phyloP scores from a whole-genome alignment of 2,888 invertebrate genomes.

The Lasioglossum villosulum region DNA sequence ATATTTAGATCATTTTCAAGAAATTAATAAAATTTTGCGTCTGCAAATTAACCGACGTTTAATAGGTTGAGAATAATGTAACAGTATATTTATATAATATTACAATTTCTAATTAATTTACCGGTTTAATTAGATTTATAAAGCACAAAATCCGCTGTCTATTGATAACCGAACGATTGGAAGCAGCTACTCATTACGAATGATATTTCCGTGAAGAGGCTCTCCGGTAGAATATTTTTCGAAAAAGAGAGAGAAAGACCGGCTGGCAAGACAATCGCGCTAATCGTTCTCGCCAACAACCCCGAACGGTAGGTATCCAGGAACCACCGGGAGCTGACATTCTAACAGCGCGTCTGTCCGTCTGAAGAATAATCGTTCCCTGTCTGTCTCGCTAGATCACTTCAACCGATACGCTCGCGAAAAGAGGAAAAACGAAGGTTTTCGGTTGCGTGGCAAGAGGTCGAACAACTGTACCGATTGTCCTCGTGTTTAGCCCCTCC shows the following conservation, averaged over 20 bases:
- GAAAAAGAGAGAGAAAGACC: not conserved
- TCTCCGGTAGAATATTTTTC: not conserved
- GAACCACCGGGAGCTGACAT: not conserved
- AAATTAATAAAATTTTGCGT: no score
- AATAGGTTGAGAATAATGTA: no score
- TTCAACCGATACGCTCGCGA: slow-evolving; percentile 5
- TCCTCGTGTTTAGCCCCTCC: slow-evolving; percentile 19
- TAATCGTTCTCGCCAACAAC: slow-evolving; percentile 7
- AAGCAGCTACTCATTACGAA: not conserved
- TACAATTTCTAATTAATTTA: no score
- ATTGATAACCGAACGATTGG: no score
- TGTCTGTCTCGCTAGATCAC: slow-evolving; percentile 5
- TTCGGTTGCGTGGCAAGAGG: slow-evolving; percentile 44
- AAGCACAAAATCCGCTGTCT: no score
- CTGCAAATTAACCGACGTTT: no score
- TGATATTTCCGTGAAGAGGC: not conserved
- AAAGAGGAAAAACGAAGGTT: slow-evolving; percentile 27
- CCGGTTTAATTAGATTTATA: no score
- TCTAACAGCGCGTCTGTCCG: not conserved
- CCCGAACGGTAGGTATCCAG: not conserved
- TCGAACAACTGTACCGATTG: slow-evolving; percentile 39
- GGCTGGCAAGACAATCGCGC: slow-evolving; percentile 3
- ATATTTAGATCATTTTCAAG: no score
- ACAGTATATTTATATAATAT: no score
- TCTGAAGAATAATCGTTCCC: not conserved